Evolutionary conservation across 2,797 vertebrate genomes (phyloP).

Genomic region (Hyperoplus immaculatus): DNA sequence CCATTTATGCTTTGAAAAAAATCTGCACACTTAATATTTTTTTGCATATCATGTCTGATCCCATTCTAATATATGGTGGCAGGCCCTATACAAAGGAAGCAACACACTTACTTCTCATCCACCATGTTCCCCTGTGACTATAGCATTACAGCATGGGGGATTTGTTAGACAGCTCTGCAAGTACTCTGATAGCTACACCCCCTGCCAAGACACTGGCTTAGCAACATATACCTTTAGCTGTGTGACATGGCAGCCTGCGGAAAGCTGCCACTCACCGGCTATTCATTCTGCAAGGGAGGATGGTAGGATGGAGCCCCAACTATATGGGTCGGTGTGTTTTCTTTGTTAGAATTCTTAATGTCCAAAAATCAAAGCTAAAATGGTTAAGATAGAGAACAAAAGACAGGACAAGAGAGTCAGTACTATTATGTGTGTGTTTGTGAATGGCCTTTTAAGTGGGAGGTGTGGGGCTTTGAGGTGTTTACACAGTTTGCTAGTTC

Average conservation of each 20-base stretch:
- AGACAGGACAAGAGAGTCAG: not conserved
- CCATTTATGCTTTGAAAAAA: slow-evolving; percentile 41
- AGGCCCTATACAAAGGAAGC: slow-evolving; percentile 41
- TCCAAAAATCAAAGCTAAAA: slow-evolving; percentile 17
- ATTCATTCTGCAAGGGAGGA: slow-evolving; percentile 34
- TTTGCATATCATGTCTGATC: slow-evolving; percentile 45
- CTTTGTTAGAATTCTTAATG: slow-evolving; percentile 15
- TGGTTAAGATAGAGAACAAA: not conserved
- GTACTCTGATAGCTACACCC: slow-evolving; percentile 56
- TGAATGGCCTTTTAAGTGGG: slow-evolving; percentile 16
- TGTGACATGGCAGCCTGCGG: slow-evolving; percentile 24
- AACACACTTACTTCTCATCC: slow-evolving; percentile 40
- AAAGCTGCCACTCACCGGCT: slow-evolving; percentile 41
- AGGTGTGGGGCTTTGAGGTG: slow-evolving; percentile 21
- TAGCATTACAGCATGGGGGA: slow-evolving; percentile 57
- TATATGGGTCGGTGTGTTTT: slow-evolving; percentile 1
- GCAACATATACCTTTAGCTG: slow-evolving; percentile 42
- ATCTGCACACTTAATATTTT: slow-evolving; percentile 25
- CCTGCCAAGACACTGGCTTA: slow-evolving; percentile 49
- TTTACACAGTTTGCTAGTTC: slow-evolving; percentile 43
- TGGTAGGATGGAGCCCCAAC: slow-evolving; percentile 4
- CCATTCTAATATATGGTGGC: slow-evolving; percentile 22
- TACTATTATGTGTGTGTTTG: slow-evolving; percentile 12
- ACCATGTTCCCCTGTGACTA: slow-evolving; percentile 46
- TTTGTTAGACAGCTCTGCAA: slow-evolving; percentile 62